Percentiles rank a stretch among this genome's conserved stretches.
Evolutionary conservation across 2,797 vertebrate genomes (phyloP).

Genomic region (Todus mexicanus): DNA sequence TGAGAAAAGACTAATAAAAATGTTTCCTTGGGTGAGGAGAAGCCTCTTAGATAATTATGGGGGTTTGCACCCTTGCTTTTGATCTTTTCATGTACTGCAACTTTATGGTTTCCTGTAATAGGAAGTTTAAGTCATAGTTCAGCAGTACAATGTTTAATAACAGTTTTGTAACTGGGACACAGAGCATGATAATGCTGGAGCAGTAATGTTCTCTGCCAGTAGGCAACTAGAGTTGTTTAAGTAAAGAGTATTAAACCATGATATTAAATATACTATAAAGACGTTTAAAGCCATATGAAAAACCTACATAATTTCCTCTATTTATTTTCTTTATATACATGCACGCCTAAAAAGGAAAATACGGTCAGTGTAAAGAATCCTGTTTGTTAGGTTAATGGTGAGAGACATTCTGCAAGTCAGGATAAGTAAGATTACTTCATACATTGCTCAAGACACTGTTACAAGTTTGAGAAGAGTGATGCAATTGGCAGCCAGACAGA

Average conservation of each 20-base stretch:
- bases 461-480: neutral
- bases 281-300: neutral
- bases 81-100: slow-evolving; percentile 29
- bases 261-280: neutral
- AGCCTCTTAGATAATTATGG: neutral
- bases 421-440: neutral
- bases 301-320: neutral
- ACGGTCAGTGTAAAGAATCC: neutral
- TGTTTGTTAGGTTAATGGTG: neutral
- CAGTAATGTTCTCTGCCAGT: neutral
- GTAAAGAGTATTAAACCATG: neutral
- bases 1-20: slow-evolving; percentile 37
- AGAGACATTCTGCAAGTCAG: neutral
- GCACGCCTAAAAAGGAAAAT: neutral
- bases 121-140: slow-evolving; percentile 60
- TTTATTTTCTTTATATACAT: neutral
- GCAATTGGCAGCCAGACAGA: neutral
- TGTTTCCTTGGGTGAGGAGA: slow-evolving; percentile 22
- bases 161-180: neutral
- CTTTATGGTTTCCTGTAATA: slow-evolving; percentile 53
- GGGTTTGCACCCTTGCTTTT: neutral
- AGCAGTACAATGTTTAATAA: slow-evolving; percentile 27
- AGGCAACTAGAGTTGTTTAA: neutral
- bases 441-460: slow-evolving; percentile 17
- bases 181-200: neutral